phyloP scores from a whole-genome alignment of 2,113 vertebrate species.

The Sardina pilchardus region DNA sequence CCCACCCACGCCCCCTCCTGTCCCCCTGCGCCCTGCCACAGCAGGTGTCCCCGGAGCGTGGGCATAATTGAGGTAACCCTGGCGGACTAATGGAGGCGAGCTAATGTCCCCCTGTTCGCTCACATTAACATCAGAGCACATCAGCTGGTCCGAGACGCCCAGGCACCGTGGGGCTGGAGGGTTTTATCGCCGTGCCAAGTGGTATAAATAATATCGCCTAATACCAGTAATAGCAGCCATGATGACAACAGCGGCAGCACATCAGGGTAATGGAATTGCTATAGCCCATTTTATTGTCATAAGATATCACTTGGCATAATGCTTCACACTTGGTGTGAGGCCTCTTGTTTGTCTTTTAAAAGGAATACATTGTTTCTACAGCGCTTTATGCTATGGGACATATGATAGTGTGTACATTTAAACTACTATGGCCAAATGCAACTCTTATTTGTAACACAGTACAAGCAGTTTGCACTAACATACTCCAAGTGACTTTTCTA shows the following conservation, averaged over 20 bases:
- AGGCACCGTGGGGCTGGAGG: not conserved
- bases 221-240: not conserved
- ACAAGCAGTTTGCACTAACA: not conserved
- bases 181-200: not conserved
- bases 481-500: not conserved
- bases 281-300: not conserved
- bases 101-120: conserved; percentile 45
- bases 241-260: not conserved
- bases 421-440: no score
- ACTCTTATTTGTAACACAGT: not conserved
- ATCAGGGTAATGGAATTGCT: not conserved
- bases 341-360: not conserved
- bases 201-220: not conserved
- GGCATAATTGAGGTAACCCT: conserved; percentile 59
- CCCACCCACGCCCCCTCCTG: conserved; percentile 45
- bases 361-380: not conserved
- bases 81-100: conserved; percentile 63
- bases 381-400: not conserved
- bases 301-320: not conserved
- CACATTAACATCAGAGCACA: conserved; percentile 41
- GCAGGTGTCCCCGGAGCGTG: conserved; percentile 55
- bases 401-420: not conserved
- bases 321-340: not conserved
- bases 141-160: not conserved
- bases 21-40: conserved; percentile 47